Evolutionary conservation across 2,888 invertebrate genomes (phyloP), one percentile per base, ranked within the genome.

Genomic region (Hirtodrosophila trivittata): DNA sequence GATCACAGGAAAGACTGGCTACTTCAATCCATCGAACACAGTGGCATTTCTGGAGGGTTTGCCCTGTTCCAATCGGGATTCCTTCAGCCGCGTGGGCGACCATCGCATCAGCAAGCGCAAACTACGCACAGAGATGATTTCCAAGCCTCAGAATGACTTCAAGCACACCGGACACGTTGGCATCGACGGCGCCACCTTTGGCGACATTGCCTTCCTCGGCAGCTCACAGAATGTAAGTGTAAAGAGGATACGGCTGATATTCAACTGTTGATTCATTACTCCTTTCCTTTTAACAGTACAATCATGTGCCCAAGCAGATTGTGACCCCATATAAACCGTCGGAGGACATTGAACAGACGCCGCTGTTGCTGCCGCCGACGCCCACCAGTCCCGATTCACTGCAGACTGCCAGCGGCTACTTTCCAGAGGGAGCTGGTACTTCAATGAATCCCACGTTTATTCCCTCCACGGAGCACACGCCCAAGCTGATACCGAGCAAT

Each of bases 101-200:
- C 86, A 83, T 56, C 92, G 92, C 37, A 92, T 92, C 10, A 92
- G 92, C 81, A 93, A 93, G 87, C 92, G 95, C 49, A 94, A 95
- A 74, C 92, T 97, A 52, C 93, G 95, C 58, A 94, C 96, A 6
- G 96, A 96, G 89, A 97, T 98, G 98, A 99, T 99, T 86, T 98
- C 98, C 42, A 95, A 96, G 62, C 99, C 99, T 0, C 98, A 98
- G 89, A 98, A 97, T 32, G 98, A 99, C 90, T 94, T 99, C 13
- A 97, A 98, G 86, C 99, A 99, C 89, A 99, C 98, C 0, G 92
- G 94, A 0, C 99, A 99, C 89, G 97, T 99, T 8, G 99, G 99
- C 0, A 92, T 98, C 37, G 99, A 99, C 90, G 99, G 99, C 0
- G 97, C 97, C 21, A 97, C 97, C 88, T 99, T 99, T 90, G 99